These are phyloP conservation scores for Papilio glaucus DNA, from an alignment of 1,140 invertebrate genomes.

Conservation along the genomic window DNA sequence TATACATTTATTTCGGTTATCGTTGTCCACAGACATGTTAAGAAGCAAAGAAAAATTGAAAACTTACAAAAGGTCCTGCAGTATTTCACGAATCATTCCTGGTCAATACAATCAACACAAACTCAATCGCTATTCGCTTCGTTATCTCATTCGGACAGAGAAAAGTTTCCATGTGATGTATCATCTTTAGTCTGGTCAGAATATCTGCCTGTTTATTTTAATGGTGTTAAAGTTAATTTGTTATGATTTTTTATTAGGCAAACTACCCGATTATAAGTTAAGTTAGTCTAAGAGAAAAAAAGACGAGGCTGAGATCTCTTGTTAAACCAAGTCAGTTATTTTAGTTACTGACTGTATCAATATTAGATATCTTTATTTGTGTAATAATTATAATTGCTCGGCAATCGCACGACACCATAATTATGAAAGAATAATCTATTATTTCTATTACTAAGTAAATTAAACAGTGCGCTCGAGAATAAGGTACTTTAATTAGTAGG, in stretches of 20 bases:
- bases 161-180: conserved; percentile 40
- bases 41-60: conserved; percentile 13
- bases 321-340: too few relatives aligned
- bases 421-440: too few relatives aligned
- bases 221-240: conserved; percentile 38
- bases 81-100: conserved; percentile 41
- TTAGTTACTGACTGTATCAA: too few relatives aligned
- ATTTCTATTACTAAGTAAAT: too few relatives aligned
- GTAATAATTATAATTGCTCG: too few relatives aligned
- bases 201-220: conserved; percentile 38
- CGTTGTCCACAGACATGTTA: conserved; percentile 38
- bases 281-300: too few relatives aligned
- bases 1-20: conserved; percentile 25
- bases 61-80: background rate
- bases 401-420: too few relatives aligned
- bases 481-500: too few relatives aligned
- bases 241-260: background rate
- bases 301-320: too few relatives aligned
- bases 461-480: too few relatives aligned
- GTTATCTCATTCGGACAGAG: conserved; percentile 33
- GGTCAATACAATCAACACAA: conserved; percentile 35
- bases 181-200: conserved; percentile 36
- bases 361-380: too few relatives aligned
- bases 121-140: conserved; percentile 22
- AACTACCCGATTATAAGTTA: background rate